These are phyloP conservation scores for Patella ulyssiponensis DNA, from an alignment of 2,888 invertebrate genomes.

Conservation along the genomic window DNA sequence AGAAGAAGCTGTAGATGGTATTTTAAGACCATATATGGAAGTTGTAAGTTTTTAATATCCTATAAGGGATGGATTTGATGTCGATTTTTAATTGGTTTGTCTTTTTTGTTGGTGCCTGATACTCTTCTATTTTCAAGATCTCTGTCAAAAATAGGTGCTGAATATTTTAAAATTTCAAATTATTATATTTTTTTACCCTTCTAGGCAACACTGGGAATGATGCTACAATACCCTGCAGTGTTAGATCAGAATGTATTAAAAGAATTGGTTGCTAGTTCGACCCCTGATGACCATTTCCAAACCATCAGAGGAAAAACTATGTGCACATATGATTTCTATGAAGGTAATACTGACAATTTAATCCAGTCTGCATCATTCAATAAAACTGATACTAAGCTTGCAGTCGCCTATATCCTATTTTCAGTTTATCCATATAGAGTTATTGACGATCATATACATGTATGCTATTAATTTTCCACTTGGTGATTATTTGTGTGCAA, in stretches of 20 bases:
- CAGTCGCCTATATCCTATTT: no score
- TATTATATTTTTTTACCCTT: conserved; percentile 21
- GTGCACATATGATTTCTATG: conserved; percentile 98
- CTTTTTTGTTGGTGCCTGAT: no score
- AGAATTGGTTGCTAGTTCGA: conserved; percentile 84
- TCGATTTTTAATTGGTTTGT: no score
- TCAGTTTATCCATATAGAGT: no score
- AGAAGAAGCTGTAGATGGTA: conserved; percentile 91
- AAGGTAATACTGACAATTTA: conserved; percentile 72
- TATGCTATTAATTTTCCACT: no score
- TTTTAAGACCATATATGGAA: conserved; percentile 86
- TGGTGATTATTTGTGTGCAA: no score
- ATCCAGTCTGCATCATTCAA: no score
- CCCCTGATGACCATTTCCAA: conserved; percentile 74
- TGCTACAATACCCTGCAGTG: conserved; percentile 80
- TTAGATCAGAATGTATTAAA: conserved; percentile 86
- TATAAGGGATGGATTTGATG: no score
- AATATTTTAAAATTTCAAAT: conserved; percentile 21
- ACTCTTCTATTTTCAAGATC: no score
- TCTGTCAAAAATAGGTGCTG: neutral
- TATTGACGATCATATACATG: no score
- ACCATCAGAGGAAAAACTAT: conserved; percentile 93
- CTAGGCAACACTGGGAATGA: conserved; percentile 69
- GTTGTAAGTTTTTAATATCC: conserved; percentile 77
- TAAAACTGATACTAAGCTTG: no score